These are phyloP conservation scores for Leptura quadrifasciata DNA, from an alignment of 2,888 invertebrate species.

Conservation along the genomic window DNA sequence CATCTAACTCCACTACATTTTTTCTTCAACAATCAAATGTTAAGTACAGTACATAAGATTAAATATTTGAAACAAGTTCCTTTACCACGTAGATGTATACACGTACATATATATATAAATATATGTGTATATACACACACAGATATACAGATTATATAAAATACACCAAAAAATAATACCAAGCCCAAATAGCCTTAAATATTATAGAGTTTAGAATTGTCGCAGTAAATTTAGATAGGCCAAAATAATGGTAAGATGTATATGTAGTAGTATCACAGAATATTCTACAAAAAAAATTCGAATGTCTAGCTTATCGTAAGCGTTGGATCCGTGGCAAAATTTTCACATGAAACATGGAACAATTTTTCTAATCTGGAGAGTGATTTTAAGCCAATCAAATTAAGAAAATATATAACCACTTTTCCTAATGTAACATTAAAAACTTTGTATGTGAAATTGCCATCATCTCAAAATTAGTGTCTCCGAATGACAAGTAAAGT, in stretches of 20 bases:
- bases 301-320: not conserved
- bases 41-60: conserved; percentile 26
- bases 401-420: no score
- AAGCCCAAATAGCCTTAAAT: conserved; percentile 8
- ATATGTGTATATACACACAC: not conserved
- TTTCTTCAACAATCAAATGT: not conserved
- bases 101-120: not conserved
- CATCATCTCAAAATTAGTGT: no score
- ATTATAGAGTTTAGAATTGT: not conserved
- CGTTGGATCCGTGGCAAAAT: not conserved
- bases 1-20: not conserved
- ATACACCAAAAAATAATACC: conserved; percentile 10
- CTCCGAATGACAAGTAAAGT: no score
- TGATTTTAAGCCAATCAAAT: no score
- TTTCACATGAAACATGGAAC: not conserved
- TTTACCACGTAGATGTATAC: not conserved
- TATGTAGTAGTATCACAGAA: conserved; percentile 18
- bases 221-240: not conserved
- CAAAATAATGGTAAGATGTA: conserved; percentile 3
- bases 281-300: not conserved
- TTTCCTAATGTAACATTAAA: no score
- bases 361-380: not conserved
- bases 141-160: not conserved
- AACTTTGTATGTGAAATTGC: no score
- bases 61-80: conserved; percentile 26